Evolutionary conservation across 2,797 vertebrate genomes (phyloP).

Genomic region (Leptodactylus fallax): DNA sequence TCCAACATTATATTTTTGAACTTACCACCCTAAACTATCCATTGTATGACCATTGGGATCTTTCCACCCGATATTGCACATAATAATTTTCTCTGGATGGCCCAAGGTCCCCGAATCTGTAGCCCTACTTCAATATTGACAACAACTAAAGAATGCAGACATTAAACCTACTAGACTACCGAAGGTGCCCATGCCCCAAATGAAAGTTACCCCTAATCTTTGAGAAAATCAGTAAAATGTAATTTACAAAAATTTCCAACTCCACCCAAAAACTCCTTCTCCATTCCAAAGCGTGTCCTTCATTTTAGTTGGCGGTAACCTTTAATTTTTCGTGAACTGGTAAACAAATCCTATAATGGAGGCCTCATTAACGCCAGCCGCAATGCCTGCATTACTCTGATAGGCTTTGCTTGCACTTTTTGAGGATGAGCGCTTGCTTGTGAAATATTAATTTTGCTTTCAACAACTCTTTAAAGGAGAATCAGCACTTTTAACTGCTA

Average conservation of each 20-base stretch:
- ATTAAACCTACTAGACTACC: neutral
- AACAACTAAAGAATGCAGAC: neutral
- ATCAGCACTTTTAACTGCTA: constrained; percentile 9
- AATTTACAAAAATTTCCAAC: neutral
- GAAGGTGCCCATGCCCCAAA: neutral
- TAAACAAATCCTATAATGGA: neutral
- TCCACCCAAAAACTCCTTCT: neutral
- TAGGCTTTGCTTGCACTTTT: constrained; percentile 7
- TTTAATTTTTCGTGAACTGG: neutral
- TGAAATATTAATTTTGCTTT: constrained; percentile 49
- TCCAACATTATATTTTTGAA: no score
- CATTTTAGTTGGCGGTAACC: neutral
- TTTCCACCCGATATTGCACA: no score
- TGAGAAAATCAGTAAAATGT: neutral
- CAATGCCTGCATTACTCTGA: neutral
- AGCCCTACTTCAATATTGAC: no score
- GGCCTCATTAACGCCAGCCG: no score
- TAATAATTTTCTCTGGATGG: no score
- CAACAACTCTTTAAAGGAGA: constrained; percentile 44
- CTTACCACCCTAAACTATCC: no score
- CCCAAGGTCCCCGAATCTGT: no score
- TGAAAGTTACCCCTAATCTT: neutral
- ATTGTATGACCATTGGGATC: no score
- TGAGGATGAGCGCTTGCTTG: neutral
- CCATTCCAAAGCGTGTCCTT: neutral